These are phyloP conservation scores for Listrodromus nycthemerus DNA, from an alignment of 2,888 invertebrate genomes.

Conservation along the genomic window DNA sequence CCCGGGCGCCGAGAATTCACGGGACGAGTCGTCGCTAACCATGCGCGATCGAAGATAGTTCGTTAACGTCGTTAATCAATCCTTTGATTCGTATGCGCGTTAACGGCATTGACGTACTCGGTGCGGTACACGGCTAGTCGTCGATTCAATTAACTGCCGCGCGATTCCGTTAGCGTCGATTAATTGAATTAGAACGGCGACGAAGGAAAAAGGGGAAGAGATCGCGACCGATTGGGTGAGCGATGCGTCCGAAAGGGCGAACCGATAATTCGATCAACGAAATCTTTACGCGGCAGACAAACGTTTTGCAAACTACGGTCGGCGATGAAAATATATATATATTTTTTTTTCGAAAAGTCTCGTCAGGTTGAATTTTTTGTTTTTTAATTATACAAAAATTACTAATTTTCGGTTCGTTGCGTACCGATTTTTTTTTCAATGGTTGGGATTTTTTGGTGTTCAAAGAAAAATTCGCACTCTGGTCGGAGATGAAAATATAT, in stretches of 20 bases:
- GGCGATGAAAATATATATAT: no score
- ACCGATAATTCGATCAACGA: constrained; percentile 42
- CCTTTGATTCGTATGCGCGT: constrained; percentile 40
- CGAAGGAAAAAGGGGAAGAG: constrained; percentile 33
- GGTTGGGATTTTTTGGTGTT: no score
- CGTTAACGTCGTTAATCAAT: constrained; percentile 49
- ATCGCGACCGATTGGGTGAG: constrained; percentile 35
- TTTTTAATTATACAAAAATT: no score
- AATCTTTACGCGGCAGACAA: constrained; percentile 18
- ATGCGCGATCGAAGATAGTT: constrained; percentile 43
- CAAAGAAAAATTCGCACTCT: no score
- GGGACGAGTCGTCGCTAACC: background rate
- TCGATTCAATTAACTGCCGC: constrained; percentile 54
- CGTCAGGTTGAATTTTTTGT: no score
- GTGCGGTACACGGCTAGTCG: constrained; percentile 33
- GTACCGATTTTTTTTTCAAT: no score
- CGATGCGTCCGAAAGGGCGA: constrained; percentile 16
- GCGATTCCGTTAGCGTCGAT: constrained; percentile 55
- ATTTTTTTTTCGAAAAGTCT: background rate
- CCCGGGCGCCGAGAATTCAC: background rate
- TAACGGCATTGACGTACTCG: constrained; percentile 51
- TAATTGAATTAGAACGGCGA: constrained; percentile 51
- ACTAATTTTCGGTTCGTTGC: no score
- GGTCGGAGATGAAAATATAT: no score
- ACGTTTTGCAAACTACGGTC: background rate